Base-by-base conservation (phyloP, 2,113 vertebrate species). In the Channa argus region DNA sequence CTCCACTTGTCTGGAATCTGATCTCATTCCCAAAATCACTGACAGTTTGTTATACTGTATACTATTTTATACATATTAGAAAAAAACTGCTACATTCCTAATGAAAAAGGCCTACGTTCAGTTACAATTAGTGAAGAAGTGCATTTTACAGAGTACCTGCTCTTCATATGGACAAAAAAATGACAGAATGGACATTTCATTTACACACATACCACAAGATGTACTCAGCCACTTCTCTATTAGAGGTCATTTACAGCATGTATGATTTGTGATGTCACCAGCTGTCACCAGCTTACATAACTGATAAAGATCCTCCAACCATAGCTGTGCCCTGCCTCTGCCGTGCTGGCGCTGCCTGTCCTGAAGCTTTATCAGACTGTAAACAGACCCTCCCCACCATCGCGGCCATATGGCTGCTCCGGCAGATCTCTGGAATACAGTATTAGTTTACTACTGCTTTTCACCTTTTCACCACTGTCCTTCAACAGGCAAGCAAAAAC, bases 371-470 rank as follows among this genome's bases (percentile, higher is more conserved):
- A 65, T 53, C 38, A 45, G 33, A 70, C 65, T 59, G 36, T 5
- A 66, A 45, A 61, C 55, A 62, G 37, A 67, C 50, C 8, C 9
- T 41, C 63, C 13, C 10, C 36, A 67, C 51, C 61, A 52, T 24
- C 38, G 49, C 24, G 2, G 8, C 54, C 60, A 58, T 67, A 56
- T 74, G 83, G 44, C 78, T 56, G 54, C n/a, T 36, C 53, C 49
- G 38, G 54, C 59, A 74, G 51, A 55, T 49, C 62, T 49, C 49
- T 2, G 49, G 39, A 41, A 65, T 52, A 60, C 45, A 3, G 9
- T 2, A 6, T 37, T 63, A 41, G 44, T 36, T 69, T 41, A 12
- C 24, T 60, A 47, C 62, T 66, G 58, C 67, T 53, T 58, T 72
- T 54, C 36, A 45, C 53, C 1, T 39, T 24, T 24, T 24, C 5